A percentile compares a stretch with the other conserved stretches of the same genome.
Evolutionary conservation across 2,888 invertebrate species (phyloP).

Genomic region (Philaethria dido): DNA sequence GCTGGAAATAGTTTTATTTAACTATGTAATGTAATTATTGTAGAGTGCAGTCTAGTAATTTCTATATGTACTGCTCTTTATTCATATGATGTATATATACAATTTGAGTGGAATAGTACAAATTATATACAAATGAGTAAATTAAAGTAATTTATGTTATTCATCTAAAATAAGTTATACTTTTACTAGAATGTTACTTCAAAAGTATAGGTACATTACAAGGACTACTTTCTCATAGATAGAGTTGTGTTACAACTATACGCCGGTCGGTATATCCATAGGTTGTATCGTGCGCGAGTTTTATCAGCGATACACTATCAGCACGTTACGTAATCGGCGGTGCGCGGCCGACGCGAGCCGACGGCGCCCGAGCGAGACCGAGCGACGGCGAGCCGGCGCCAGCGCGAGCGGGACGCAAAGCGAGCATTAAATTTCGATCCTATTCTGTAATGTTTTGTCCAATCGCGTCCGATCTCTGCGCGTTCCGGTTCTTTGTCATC

Average conservation of each 20-base stretch:
- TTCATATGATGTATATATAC: neutral
- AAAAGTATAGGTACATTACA: neutral
- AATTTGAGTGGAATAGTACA: neutral
- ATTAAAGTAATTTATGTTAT: neutral
- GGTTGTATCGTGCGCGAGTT: constrained; percentile 63
- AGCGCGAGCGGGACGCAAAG: constrained; percentile 61
- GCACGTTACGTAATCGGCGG: constrained; percentile 74
- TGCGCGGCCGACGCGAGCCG: constrained; percentile 38
- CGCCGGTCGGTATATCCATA: constrained; percentile 56
- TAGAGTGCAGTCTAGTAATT: neutral
- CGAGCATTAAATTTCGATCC: constrained; percentile 81
- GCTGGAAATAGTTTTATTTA: neutral
- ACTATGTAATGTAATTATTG: neutral
- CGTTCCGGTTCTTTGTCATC: constrained; percentile 88
- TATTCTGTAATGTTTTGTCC: constrained; percentile 81
- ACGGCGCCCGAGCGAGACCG: constrained; percentile 12
- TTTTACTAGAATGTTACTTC: neutral
- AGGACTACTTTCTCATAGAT: neutral
- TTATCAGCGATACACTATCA: constrained; percentile 82
- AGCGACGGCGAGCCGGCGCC: constrained; percentile 31
- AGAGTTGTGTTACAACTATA: neutral
- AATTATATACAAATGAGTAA: neutral
- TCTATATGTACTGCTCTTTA: neutral
- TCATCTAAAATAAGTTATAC: neutral
- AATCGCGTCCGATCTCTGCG: constrained; percentile 85